phyloP scores from a whole-genome alignment of 1,140 invertebrate genomes.

The Diachasma alloeum region DNA sequence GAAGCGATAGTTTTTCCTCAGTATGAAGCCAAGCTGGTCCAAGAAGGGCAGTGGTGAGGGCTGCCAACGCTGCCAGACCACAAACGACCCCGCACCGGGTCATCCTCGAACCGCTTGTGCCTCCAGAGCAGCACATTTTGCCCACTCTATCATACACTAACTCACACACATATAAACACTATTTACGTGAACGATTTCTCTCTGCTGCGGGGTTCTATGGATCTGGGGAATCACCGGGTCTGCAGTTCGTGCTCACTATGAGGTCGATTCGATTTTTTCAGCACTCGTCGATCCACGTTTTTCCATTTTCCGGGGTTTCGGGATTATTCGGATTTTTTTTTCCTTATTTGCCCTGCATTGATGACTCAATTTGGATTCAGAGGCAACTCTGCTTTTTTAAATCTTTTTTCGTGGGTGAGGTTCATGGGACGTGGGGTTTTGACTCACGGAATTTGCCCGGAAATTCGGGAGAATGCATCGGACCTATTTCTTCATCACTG shows the following conservation, averaged over 20 bases:
- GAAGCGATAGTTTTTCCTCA: constrained; percentile 54
- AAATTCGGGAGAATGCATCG: too few relatives aligned
- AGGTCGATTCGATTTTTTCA: not conserved
- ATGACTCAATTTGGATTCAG: not conserved
- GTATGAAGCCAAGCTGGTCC: constrained; percentile 62
- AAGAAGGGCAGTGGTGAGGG: constrained; percentile 55
- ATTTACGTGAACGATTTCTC: not conserved
- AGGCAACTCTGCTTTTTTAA: too few relatives aligned
- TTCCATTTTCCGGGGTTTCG: not conserved
- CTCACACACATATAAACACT: constrained; percentile 7
- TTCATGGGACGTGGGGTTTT: too few relatives aligned
- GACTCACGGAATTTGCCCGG: too few relatives aligned
- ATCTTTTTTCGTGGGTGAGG: too few relatives aligned
- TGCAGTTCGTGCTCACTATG: not conserved
- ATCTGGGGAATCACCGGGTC: not conserved
- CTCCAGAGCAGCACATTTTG: constrained; percentile 58
- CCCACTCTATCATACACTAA: constrained; percentile 1
- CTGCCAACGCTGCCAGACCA: constrained; percentile 58
- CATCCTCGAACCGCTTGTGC: constrained; percentile 53
- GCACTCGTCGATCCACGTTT: not conserved
- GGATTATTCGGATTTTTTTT: not conserved
- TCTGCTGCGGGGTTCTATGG: not conserved
- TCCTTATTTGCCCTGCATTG: not conserved
- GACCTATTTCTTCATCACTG: not conserved
- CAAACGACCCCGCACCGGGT: constrained; percentile 61